Base-by-base conservation (phyloP, 2,113 vertebrate genomes). In the Nansenia antarctica region DNA sequence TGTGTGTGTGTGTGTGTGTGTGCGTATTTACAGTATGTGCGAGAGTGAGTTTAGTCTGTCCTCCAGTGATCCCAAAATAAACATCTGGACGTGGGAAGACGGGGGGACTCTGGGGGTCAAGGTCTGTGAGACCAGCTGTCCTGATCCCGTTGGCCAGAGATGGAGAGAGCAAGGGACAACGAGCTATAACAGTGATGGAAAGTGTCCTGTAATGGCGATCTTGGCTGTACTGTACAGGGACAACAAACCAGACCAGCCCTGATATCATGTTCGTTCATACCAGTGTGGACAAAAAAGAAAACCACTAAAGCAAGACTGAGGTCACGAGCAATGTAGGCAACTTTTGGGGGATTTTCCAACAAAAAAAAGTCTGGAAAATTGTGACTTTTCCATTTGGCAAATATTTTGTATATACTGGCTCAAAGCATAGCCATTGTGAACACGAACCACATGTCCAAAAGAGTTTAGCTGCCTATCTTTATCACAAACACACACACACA, bases 11-110 rank as follows among this genome's bases (percentile, higher is more conserved):
- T 11, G 39, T 59, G 30, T 39, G 59, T 62, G 31, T 30, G 53
- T 35, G 6, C 14, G 29, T 32, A 6, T 49, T n/a, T 22, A 24
- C 24, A 29, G 7, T 55, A 69, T n/a, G n/a, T n/a, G n/a, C n/a
- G n/a, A n/a, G n/a, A n/a, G n/a, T n/a, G n/a, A n/a, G 42, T 55
- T 58, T 42, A 59, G 58, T 3, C 31, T 69, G 76, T 83, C 80
- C 72, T 82, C 68, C 57, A 29, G 29, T 81, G 74, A 86, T 57
- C 72, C 26, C 24, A 59, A 68, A 67, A 66, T 58, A 74, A 83
- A 82, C 82, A 87, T 87, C 74, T 83, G 86, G 80, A 70, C 59
- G 37, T 73, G 37, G 39, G 65, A 70, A 72, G 67, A 73, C 26
- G 22, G 62, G 26, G 26, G 54, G 73, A n/a, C 64, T 63, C 12